A percentile compares a stretch with the other conserved stretches of the same genome.
Evolutionary conservation across 1,140 invertebrate genomes (phyloP).

Genomic region (Zaprionus kolodkinae): DNA sequence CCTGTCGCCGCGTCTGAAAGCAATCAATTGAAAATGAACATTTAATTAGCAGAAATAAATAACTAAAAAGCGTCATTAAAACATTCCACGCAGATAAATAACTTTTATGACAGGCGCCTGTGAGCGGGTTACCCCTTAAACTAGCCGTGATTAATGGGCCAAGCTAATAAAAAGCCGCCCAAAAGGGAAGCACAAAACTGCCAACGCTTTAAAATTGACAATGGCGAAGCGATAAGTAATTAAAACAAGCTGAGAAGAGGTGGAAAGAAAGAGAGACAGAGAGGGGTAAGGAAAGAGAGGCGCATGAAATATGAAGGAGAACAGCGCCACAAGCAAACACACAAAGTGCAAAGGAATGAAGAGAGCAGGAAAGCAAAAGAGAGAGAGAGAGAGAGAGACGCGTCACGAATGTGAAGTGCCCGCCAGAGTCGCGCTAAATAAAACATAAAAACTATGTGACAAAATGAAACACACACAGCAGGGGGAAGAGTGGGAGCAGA

Average conservation of each 20-base stretch:
- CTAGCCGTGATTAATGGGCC: slow-evolving; percentile 56
- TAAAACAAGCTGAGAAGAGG: slow-evolving; percentile 42
- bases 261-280: not conserved
- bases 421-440: slow-evolving; percentile 63
- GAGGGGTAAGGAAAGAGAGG: not conserved
- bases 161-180: slow-evolving; percentile 61
- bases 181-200: slow-evolving; percentile 49
- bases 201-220: slow-evolving; percentile 72
- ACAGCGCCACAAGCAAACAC: slow-evolving; percentile 7
- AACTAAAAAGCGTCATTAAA: slow-evolving; percentile 46
- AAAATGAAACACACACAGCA: slow-evolving; percentile 55
- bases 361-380: no score
- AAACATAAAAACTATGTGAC: slow-evolving; percentile 80
- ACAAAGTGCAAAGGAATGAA: slow-evolving; percentile 22
- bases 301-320: slow-evolving; percentile 47
- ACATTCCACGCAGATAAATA: slow-evolving; percentile 71
- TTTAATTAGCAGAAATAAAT: slow-evolving; percentile 72
- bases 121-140: slow-evolving; percentile 35
- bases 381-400: not conserved
- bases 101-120: slow-evolving; percentile 66
- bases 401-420: slow-evolving; percentile 30
- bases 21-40: slow-evolving; percentile 74
- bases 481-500: no score
- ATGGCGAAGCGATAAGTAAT: slow-evolving; percentile 69
- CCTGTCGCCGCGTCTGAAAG: not conserved